phyloP scores from a whole-genome alignment of 2,888 invertebrate genomes.

The Salticus scenicus region DNA sequence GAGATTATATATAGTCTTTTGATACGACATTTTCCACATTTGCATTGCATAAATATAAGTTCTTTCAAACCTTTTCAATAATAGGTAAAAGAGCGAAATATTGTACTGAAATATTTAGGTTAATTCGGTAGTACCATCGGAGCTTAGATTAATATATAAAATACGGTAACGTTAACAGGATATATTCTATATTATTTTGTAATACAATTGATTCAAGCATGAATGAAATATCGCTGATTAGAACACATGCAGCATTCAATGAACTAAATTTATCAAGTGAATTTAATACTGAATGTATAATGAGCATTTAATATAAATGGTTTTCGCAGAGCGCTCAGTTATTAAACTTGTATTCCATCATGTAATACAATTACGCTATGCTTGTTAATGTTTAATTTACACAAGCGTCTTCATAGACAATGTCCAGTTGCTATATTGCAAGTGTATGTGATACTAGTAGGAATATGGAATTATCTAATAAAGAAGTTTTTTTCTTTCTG shows the following conservation, averaged over 20 bases:
- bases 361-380: conserved; percentile 9
- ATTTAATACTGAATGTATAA: conserved; percentile 12
- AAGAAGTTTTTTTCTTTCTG: too few species aligned
- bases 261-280: conserved; percentile 1
- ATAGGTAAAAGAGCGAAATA: too few species aligned
- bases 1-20: too few species aligned
- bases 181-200: not conserved
- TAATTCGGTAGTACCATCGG: too few species aligned
- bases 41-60: too few species aligned
- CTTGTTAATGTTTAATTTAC: conserved; percentile 19
- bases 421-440: not conserved
- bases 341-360: conserved; percentile 12
- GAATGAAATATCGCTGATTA: not conserved
- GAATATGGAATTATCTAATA: too few species aligned
- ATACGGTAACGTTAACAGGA: not conserved
- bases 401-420: not conserved
- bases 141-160: too few species aligned
- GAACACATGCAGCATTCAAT: not conserved
- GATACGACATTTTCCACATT: too few species aligned
- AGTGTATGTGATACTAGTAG: too few species aligned
- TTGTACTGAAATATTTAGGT: too few species aligned
- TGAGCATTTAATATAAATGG: conserved; percentile 15
- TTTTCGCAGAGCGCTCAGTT: not conserved
- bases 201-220: not conserved
- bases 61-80: too few species aligned